Evolutionary conservation across 64 coral and sea anemone species (phyloP), one percentile per base, ranked within the genome.

Genomic region (Montipora foliosa): DNA sequence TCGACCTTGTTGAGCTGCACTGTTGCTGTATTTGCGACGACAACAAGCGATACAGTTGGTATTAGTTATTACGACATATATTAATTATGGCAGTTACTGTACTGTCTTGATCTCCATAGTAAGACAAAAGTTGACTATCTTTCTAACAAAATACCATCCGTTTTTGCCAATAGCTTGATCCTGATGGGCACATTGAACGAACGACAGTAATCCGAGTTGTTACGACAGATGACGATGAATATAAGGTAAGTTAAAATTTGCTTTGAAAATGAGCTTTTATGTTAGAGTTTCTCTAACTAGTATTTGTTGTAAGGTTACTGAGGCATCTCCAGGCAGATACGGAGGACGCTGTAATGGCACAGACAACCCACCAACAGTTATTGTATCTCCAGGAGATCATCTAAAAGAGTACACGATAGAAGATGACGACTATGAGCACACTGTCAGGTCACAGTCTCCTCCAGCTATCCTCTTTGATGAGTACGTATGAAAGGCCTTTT

Each of bases 191-290:
- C 51, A 93, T 93, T 46, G 83, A 97, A 77, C 91, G 95, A 88
- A 97, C 93, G 21, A 97, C 95, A 79, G 95, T 97, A 52, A 97
- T 97, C 16, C 73, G 95, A 88, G 95, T 97, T 24, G 95, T 97
- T 78, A 67, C 95, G 0, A 75, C 95, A 83, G 95, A 97, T 83
- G 76, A 94, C 11, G 95, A 97, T 92, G 95, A 97, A 5, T 97
- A 94, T 21, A 94, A 97, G 95, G 95, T 97, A 49, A 14, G 78
- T 47, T 55, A 58, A 46, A 48, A n/a, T 2, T 47, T 2, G 4
- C 53, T 11, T 57, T 57, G 53, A 57, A 11, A 57, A 57, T 57
- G 53, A 57, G 53, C 53, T 57, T 57, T 8, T 11, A 11, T 57
- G 6, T 57, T 11, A 8, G 53, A 20, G 5, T 10, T 52, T 70